phyloP scores from a whole-genome alignment of 2,888 invertebrate genomes.

The Ligdia adustata region DNA sequence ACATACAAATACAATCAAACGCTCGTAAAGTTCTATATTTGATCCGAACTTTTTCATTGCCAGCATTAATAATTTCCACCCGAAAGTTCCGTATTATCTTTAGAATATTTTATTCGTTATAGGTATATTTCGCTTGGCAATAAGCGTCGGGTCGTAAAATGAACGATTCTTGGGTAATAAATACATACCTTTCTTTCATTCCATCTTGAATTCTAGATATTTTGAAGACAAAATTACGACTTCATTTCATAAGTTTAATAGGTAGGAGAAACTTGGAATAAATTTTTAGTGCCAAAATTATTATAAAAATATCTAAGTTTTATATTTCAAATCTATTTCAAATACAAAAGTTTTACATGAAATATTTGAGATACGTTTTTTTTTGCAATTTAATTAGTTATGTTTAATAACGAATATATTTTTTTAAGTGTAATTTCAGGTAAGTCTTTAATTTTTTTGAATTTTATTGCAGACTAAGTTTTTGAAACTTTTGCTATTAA shows the following conservation, averaged over 20 bases:
- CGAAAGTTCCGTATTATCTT: conserved; percentile 33
- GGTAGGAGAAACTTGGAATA: neutral
- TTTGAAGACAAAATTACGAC: conserved; percentile 1
- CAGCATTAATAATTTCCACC: conserved; percentile 33
- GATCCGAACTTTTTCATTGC: conserved; percentile 37
- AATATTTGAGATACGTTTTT: too few species aligned
- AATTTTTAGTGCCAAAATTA: too few species aligned
- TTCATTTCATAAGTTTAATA: conserved; percentile 1
- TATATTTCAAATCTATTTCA: too few species aligned
- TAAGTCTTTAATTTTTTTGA: too few species aligned
- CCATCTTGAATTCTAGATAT: neutral
- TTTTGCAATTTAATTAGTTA: too few species aligned
- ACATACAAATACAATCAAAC: conserved; percentile 32
- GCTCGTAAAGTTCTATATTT: conserved; percentile 32
- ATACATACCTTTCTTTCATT: conserved; percentile 1
- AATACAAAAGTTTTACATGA: too few species aligned
- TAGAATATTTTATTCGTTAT: conserved; percentile 22
- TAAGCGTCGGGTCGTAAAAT: conserved; percentile 18
- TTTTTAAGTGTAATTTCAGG: too few species aligned
- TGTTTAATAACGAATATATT: too few species aligned
- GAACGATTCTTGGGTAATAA: conserved; percentile 11
- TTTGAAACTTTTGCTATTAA: too few species aligned
- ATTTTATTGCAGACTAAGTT: too few species aligned
- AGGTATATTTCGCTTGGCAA: conserved; percentile 20
- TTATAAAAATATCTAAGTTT: too few species aligned